Percentiles rank a stretch among this genome's conserved stretches.
phyloP scores from a whole-genome alignment of 2,888 invertebrate species.

The Harmothoe impar region DNA sequence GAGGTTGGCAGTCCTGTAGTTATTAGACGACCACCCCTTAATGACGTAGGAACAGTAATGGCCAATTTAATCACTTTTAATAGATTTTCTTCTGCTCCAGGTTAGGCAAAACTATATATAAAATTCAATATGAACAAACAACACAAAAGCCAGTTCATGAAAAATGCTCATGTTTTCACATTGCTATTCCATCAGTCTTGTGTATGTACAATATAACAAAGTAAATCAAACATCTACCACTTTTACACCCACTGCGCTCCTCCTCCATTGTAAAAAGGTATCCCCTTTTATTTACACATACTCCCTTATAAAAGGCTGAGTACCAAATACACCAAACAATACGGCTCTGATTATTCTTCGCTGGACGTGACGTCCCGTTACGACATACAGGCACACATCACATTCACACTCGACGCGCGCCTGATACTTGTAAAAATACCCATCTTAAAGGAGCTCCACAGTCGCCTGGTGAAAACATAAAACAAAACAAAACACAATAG shows the following conservation, averaged over 20 bases:
- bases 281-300: constrained; percentile 12
- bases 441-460: too few species aligned
- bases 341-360: neutral
- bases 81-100: too few species aligned
- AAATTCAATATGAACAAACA: neutral
- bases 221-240: constrained; percentile 3
- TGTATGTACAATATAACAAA: constrained; percentile 22
- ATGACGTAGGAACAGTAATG: too few species aligned
- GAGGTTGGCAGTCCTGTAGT: too few species aligned
- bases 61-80: too few species aligned
- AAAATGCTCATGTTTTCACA: constrained; percentile 17
- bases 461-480: too few species aligned
- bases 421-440: too few species aligned
- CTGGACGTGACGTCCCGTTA: neutral
- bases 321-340: neutral
- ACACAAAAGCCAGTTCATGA: neutral
- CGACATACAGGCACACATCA: constrained; percentile 5
- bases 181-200: neutral
- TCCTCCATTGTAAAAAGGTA: neutral
- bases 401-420: neutral
- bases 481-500: too few species aligned
- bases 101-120: too few species aligned
- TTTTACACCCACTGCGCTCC: constrained; percentile 1
- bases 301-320: neutral
- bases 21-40: too few species aligned